Conservation (phyloP, 2,888 invertebrate species). For the Melieria crassipennis region DNA sequence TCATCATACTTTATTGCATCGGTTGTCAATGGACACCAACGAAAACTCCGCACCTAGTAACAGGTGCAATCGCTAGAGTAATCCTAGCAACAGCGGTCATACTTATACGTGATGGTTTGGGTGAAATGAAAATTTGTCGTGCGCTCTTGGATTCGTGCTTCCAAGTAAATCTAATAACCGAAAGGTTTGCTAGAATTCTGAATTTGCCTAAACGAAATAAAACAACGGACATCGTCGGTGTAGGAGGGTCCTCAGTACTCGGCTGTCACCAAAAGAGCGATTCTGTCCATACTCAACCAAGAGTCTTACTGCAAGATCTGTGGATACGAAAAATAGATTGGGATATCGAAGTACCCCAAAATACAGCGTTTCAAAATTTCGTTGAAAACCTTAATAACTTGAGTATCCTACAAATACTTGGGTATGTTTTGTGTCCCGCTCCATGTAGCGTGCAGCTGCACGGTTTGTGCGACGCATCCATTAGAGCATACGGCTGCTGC, state of each 20-base stretch:
- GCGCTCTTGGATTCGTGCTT: conserved; percentile 35
- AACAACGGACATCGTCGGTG: conserved; percentile 28
- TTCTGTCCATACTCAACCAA: not conserved
- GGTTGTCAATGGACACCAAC: not conserved
- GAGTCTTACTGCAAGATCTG: not conserved
- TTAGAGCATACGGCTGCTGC: no score
- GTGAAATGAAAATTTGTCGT: conserved; percentile 13
- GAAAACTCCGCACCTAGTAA: not conserved
- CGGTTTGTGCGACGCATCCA: no score
- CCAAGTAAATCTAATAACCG: conserved; percentile 36
- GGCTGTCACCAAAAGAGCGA: not conserved
- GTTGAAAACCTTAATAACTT: no score
- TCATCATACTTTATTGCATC: not conserved
- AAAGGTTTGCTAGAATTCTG: conserved; percentile 26
- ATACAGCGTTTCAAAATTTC: no score
- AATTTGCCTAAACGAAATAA: conserved; percentile 21
- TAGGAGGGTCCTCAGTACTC: conserved; percentile 18
- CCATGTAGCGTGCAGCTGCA: no score
- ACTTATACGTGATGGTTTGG: conserved; percentile 5
- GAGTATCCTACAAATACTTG: no score
- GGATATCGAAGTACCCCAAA: no score
- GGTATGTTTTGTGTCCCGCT: no score
- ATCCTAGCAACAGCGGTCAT: conserved; percentile 15
- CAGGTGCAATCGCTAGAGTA: no score
- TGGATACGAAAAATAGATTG: not conserved